A percentile compares a stretch with the other conserved stretches of the same genome.
Conservation (phyloP, 2,113 vertebrate species). For the Gnathonemus longibarbis region DNA sequence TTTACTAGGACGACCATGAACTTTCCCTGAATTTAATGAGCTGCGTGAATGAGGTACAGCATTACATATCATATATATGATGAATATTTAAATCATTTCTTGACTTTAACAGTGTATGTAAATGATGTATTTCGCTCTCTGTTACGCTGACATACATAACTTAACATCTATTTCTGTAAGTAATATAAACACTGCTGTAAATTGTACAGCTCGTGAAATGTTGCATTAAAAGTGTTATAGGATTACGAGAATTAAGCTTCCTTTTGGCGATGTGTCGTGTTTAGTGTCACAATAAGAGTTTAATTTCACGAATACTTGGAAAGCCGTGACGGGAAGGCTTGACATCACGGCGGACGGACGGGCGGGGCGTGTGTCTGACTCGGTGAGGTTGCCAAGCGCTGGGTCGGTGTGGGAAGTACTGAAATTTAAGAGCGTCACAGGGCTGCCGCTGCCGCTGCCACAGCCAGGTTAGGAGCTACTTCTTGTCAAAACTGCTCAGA, state of each 20-base stretch:
- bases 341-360: neutral
- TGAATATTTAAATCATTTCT: neutral
- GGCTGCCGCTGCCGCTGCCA: constrained; percentile 20
- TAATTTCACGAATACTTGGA: constrained; percentile 8
- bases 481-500: neutral
- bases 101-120: neutral
- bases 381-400: constrained; percentile 44
- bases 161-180: neutral
- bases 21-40: constrained; percentile 8
- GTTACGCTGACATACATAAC: neutral
- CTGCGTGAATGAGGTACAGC: neutral
- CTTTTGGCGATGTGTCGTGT: neutral
- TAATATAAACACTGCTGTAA: neutral
- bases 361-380: constrained; percentile 15
- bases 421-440: constrained; percentile 44
- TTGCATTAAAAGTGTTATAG: neutral
- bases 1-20: constrained; percentile 9
- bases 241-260: neutral
- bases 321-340: constrained; percentile 27
- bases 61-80: neutral
- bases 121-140: neutral
- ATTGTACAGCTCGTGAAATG: neutral
- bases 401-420: constrained; percentile 45
- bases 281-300: neutral
- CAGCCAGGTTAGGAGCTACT: constrained; percentile 18